Evolutionary conservation across 1,140 invertebrate genomes (phyloP).

Genomic region (Nasonia longicornis): DNA sequence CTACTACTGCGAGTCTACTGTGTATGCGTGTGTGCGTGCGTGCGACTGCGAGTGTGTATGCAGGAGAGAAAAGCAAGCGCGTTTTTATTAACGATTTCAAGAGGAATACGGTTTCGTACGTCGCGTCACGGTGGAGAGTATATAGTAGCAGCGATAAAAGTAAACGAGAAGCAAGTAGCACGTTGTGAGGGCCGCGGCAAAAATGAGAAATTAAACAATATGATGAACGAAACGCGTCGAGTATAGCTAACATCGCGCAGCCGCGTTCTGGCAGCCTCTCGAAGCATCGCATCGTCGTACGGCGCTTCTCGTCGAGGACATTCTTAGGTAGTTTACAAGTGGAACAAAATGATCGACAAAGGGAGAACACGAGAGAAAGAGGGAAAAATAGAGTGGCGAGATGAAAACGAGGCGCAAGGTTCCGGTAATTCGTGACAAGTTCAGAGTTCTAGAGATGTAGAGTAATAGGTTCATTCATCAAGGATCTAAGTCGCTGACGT

Average conservation of each 20-base stretch:
- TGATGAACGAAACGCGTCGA: background rate
- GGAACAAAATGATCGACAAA: background rate
- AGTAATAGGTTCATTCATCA: conserved; percentile 36
- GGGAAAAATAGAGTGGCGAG: background rate
- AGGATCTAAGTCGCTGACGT: conserved; percentile 56
- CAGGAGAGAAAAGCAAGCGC: background rate
- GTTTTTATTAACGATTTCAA: conserved; percentile 1
- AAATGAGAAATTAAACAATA: background rate
- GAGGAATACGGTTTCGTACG: background rate
- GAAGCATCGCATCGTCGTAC: background rate
- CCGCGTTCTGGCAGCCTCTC: background rate
- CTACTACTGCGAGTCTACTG: background rate
- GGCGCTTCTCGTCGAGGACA: background rate
- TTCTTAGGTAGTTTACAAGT: conserved; percentile 30
- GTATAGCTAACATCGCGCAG: background rate
- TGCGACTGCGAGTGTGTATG: background rate
- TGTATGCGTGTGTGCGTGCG: background rate
- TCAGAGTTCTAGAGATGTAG: conserved; percentile 33
- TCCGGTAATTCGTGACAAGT: background rate
- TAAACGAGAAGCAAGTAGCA: background rate
- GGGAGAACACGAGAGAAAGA: background rate
- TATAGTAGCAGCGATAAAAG: background rate
- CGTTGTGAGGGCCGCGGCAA: background rate
- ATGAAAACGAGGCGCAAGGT: background rate
- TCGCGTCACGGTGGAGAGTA: background rate